Evolutionary conservation across 2,113 vertebrate genomes (phyloP), one percentile per base, ranked within the genome.

Genomic region (Anhinga rufa): DNA sequence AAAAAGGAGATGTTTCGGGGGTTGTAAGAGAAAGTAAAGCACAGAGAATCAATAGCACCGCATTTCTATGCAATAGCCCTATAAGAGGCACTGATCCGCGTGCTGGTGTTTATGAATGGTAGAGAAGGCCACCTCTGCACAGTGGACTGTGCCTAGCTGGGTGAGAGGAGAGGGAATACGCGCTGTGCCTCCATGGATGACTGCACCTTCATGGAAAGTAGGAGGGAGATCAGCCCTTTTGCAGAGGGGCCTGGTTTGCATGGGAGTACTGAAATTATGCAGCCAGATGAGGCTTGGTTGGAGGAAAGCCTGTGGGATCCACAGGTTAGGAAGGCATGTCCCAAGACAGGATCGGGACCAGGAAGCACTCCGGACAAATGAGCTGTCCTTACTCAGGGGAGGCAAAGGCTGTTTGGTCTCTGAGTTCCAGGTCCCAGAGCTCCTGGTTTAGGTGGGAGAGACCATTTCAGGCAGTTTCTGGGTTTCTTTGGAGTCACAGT

Each of bases 71-170:
- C 22, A 46, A 70, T 6, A 28, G 58, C 62, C 38, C 40, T 7
- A 0, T 0, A 3, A n/a, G 49, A 92, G n/a, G 28, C 79, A 92
- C 52, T 0, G 5, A 86, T 88, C 89, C 1, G 0, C 24, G 16
- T 0, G 5, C 51, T 25, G 51, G 65, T 14, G 57, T 58, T 76
- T 46, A 42, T 6, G 24, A 44, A 40, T 2, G 2, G 46, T 9
- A 25, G 9, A 18, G 51, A 36, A 31, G 38, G 52, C 76, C 81
- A 71, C 40, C 36, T 15, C 46, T 38, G 29, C 44, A 15, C 9
- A 7, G 29, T 3, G 9, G 51, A 6, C 48, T 42, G 61, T 4
- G 5, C 25, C 40, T 19, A 7, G 40, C 24, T 22, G 36, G 55
- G 40, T 7, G n/a, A 25, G 62, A 34, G 49, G 24, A 48, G 49